Evolutionary conservation across 2,113 vertebrate genomes (phyloP), one percentile per base, ranked within the genome.

Genomic region (Barbus barbus): DNA sequence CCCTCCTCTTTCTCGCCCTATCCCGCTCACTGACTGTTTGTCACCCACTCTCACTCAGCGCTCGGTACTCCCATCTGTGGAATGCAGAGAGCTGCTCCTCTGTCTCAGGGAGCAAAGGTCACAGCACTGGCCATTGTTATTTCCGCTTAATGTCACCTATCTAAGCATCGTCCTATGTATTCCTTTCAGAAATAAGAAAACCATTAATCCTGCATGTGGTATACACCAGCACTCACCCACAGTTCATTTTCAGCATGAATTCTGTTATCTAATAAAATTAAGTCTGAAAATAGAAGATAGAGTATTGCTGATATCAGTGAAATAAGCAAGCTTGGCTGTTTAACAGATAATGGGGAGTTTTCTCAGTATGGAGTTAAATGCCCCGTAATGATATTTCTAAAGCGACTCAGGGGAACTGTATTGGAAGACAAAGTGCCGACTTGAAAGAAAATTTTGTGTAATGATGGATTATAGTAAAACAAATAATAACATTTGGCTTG

Each of bases 391-490:
- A 84, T 84, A 67, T 75, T 77, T 81, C 72, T 84, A 84, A 82
- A 53, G 74, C 31, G n/a, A 53, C 41, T 78, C 80, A 65, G 31
- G 63, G 75, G 44, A 78, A 63, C 16, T 44, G 63, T 78, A 48
- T 84, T 72, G 44, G 38, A 84, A 58, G 73, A 82, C 5, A 28
- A 28, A 82, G 56, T 61, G 67, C 24, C 20, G 22, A 84, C 73
- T 71, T 51, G 51, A 87, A 84, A 84, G 74, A 58, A 36, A 24
- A 20, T 74, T 87, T 85, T 90, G 63, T 91, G 89, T 89, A 86
- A 90, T 89, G 88, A 89, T 51, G 84, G 89, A 91, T 91, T 89
- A 90, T 72, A 51, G 11, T 61, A 51, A 60, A 71, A 81, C 76
- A 88, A n/a, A 88, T 74, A 78, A 79, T 56, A 83, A 72, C 38